phyloP scores from a whole-genome alignment of 1,140 invertebrate genomes.

The Holcopasites calliopsidis region DNA sequence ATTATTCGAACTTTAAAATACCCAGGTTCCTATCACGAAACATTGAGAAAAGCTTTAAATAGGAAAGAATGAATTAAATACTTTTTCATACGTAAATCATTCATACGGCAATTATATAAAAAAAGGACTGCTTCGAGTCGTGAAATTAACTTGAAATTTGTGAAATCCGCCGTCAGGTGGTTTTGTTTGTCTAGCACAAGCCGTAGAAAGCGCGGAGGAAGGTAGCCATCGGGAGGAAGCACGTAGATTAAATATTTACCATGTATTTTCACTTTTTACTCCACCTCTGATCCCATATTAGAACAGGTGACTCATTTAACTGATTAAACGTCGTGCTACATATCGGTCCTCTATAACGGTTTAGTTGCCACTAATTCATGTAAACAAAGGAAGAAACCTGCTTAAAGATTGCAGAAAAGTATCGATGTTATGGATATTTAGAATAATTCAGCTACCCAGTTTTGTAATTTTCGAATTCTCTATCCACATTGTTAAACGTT shows the following conservation, averaged over 20 bases:
- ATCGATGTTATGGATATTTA: neutral
- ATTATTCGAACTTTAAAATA: too few species aligned
- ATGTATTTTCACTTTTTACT: neutral
- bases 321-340: neutral
- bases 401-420: neutral
- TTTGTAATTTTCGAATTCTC: too few species aligned
- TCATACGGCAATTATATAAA: too few species aligned
- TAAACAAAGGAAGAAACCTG: neutral
- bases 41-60: neutral
- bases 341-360: neutral
- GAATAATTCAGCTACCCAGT: too few species aligned
- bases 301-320: neutral
- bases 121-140: too few species aligned
- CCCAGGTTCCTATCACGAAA: neutral
- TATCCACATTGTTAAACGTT: too few species aligned
- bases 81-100: too few species aligned
- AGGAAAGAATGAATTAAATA: too few species aligned
- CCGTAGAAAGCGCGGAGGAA: neutral
- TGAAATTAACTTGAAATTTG: neutral
- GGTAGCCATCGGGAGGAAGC: neutral
- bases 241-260: slow-evolving; percentile 24
- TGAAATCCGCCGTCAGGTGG: neutral
- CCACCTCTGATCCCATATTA: neutral
- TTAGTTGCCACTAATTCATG: neutral
- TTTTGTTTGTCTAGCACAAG: neutral